phyloP scores from a whole-genome alignment of 2,888 invertebrate genomes.

The Trachelus stipa region DNA sequence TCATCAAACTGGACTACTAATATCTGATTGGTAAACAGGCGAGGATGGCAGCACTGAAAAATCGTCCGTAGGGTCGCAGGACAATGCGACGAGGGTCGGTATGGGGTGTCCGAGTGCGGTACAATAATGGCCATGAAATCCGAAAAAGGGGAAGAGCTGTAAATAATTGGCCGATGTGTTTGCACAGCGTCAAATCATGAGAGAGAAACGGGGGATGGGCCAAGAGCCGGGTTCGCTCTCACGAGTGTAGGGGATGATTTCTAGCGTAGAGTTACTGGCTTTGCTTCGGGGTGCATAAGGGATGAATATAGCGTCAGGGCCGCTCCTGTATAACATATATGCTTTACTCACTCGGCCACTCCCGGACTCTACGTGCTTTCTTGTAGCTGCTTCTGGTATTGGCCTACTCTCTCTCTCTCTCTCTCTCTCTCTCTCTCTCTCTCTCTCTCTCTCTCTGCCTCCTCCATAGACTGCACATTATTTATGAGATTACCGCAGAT shows the following conservation, averaged over 20 bases:
- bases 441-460: too few relatives aligned
- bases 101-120: constrained; percentile 7
- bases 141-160: constrained; percentile 45
- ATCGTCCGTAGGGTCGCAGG: neutral
- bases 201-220: constrained; percentile 22
- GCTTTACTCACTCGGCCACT: neutral
- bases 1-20: neutral
- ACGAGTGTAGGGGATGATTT: neutral
- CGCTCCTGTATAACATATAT: neutral
- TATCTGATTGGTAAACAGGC: neutral
- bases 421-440: constrained; percentile 7
- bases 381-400: neutral
- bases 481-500: constrained; percentile 59
- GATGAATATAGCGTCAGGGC: neutral
- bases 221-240: constrained; percentile 38
- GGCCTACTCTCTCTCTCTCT: neutral
- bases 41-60: neutral
- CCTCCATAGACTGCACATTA: constrained; percentile 43
- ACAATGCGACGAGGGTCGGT: constrained; percentile 31
- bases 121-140: constrained; percentile 44
- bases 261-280: neutral
- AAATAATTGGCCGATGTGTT: constrained; percentile 53
- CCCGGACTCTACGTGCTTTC: neutral
- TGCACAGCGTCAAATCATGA: constrained; percentile 53
- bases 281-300: neutral